A percentile compares a stretch with the other conserved stretches of the same genome.
Evolutionary conservation across 1,140 invertebrate species (phyloP).

Genomic region (Leptinotarsa texana): DNA sequence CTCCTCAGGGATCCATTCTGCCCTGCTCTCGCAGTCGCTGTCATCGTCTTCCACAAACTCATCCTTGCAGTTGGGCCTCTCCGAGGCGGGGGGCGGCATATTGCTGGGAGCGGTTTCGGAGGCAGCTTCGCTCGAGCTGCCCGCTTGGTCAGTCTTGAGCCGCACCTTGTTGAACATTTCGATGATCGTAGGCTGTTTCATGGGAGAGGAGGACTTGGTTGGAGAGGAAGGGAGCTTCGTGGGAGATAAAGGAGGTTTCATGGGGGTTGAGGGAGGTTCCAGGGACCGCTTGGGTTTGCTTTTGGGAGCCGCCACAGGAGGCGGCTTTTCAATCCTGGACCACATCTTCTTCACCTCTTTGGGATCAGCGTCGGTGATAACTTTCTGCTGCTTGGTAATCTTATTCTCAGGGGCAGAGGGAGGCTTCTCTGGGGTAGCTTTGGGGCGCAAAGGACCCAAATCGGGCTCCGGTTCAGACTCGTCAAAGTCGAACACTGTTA

Average conservation of each 20-base stretch:
- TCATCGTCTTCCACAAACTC: slow-evolving; percentile 18
- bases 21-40: slow-evolving; percentile 34
- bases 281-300: not conserved
- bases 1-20: slow-evolving; percentile 41
- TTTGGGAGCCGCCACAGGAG: not conserved
- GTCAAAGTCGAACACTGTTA: slow-evolving; percentile 27
- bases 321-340: slow-evolving; percentile 9
- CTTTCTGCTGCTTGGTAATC: not conserved
- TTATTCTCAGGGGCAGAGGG: not conserved
- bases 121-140: not conserved
- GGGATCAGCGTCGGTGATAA: not conserved
- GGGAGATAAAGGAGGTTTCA: not conserved
- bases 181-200: slow-evolving; percentile 24
- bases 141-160: slow-evolving; percentile 14
- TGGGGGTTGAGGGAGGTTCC: not conserved
- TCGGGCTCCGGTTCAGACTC: slow-evolving; percentile 21
- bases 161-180: slow-evolving; percentile 24
- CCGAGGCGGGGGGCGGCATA: not conserved
- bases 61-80: not conserved
- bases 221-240: not conserved
- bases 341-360: not conserved
- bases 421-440: not conserved
- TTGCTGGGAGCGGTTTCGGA: not conserved
- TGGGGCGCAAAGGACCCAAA: not conserved
- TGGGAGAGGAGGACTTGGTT: not conserved